Conservation (phyloP, 2,113 vertebrate genomes). For the Megaptera novaeangliae region DNA sequence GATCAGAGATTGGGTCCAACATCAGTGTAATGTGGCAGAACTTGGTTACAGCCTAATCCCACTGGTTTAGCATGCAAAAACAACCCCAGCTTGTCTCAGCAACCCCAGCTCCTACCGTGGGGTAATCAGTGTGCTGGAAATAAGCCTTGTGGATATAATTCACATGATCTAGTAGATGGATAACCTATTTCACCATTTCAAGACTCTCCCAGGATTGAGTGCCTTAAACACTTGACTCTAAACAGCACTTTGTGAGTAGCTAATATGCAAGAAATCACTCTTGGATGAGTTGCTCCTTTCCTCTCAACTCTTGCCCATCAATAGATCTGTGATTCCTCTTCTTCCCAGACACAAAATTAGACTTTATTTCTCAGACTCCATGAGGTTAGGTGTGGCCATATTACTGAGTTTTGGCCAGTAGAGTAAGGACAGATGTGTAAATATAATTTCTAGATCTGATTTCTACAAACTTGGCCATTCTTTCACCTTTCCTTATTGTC, state of each 20-base stretch:
- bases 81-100: too few relatives aligned
- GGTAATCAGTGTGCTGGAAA: not conserved
- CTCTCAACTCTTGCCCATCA: not conserved
- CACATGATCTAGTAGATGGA: not conserved
- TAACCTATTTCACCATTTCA: not conserved
- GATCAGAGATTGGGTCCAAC: not conserved
- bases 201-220: not conserved
- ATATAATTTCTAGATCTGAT: not conserved
- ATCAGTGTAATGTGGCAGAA: not conserved
- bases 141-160: not conserved
- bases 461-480: not conserved
- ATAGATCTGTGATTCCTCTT: not conserved
- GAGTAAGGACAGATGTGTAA: not conserved
- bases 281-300: not conserved
- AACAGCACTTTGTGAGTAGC: not conserved
- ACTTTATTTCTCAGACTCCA: not conserved
- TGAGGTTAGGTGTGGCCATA: not conserved
- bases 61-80: not conserved
- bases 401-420: not conserved
- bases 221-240: not conserved
- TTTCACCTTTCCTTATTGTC: not conserved
- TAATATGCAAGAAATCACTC: not conserved
- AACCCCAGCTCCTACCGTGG: not conserved
- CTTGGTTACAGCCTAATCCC: not conserved
- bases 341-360: not conserved